These are phyloP conservation scores for Dicranocentrus wangi DNA, from an alignment of 2,888 invertebrate genomes.

Conservation along the genomic window DNA sequence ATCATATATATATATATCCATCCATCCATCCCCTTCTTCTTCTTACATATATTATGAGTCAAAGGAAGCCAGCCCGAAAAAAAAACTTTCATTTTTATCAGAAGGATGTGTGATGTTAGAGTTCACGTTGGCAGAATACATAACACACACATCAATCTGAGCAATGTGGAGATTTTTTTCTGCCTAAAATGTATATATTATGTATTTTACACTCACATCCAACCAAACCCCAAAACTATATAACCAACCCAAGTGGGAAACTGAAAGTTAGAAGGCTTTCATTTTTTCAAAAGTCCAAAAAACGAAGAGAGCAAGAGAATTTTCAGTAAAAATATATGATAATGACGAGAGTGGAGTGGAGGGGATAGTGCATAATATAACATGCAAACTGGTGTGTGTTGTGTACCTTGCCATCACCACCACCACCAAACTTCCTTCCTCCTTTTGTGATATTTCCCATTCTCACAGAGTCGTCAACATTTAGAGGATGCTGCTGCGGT, in stretches of 20 bases:
- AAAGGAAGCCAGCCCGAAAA: not conserved
- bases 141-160: not conserved
- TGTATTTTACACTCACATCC: not conserved
- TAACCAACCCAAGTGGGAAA: constrained; percentile 28
- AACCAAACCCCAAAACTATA: not conserved
- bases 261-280: constrained; percentile 40
- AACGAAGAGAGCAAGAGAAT: not conserved
- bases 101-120: not conserved
- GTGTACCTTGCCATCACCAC: too few species aligned
- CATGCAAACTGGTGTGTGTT: too few species aligned
- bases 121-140: not conserved
- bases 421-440: constrained; percentile 57
- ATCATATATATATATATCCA: not conserved
- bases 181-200: not conserved
- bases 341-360: not conserved
- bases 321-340: constrained; percentile 19
- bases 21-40: not conserved
- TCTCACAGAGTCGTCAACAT: not conserved
- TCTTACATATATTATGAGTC: too few species aligned
- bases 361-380: too few species aligned
- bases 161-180: not conserved
- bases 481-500: not conserved
- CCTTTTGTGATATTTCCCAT: constrained; percentile 29
- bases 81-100: constrained; percentile 20
- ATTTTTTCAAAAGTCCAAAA: constrained; percentile 16